phyloP scores from a whole-genome alignment of 92 coral and sea anemone genomes.

The Palythoa grandis region DNA sequence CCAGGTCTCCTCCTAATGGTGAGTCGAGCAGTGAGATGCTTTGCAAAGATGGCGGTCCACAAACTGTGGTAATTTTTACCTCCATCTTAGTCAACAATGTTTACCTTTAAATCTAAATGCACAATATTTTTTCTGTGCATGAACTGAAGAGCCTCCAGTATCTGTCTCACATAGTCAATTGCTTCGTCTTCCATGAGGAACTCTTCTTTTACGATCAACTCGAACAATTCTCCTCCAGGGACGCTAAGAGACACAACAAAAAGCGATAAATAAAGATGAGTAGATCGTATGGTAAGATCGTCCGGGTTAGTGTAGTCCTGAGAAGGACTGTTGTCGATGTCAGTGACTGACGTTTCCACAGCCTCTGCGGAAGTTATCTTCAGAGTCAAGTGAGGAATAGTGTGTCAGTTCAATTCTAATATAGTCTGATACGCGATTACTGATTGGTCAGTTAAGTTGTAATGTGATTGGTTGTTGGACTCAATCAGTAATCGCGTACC shows the following conservation, averaged over 20 bases:
- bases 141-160: constrained; percentile 80
- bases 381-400: no score
- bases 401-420: no score
- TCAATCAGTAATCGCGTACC: no score
- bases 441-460: no score
- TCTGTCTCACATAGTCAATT: constrained; percentile 85
- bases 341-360: no score
- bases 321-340: no score
- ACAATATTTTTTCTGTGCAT: constrained; percentile 92
- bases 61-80: neutral
- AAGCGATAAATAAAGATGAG: neutral
- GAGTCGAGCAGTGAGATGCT: neutral
- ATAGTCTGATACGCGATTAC: no score
- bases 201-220: constrained; percentile 88
- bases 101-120: constrained; percentile 92
- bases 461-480: no score
- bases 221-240: constrained; percentile 95
- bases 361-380: no score
- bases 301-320: no score
- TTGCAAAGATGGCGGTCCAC: neutral
- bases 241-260: constrained; percentile 52
- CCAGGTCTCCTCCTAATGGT: neutral
- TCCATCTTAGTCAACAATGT: neutral
- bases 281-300: no score
- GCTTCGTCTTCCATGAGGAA: constrained; percentile 95